These are phyloP conservation scores for Echeneis naucrates DNA, from an alignment of 2,797 vertebrate species.

Conservation along the genomic window DNA sequence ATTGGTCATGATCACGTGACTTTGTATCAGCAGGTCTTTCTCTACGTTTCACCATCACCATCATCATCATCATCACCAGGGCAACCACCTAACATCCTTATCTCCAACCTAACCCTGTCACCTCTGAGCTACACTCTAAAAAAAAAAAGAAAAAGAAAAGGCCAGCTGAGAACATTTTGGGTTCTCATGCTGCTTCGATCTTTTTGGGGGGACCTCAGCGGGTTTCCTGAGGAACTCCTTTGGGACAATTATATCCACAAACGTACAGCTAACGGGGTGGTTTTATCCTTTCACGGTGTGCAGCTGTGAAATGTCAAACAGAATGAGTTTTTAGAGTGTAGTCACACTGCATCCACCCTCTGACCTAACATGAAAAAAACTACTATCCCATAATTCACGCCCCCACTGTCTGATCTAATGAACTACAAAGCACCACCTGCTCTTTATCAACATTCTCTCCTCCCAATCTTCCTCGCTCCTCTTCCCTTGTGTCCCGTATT, in stretches of 20 bases:
- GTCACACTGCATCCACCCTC: constrained; percentile 12
- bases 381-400: constrained; percentile 1
- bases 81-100: constrained; percentile 3
- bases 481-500: constrained; percentile 44
- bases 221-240: constrained; percentile 19
- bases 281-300: not conserved
- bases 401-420: constrained; percentile 40
- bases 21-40: constrained; percentile 69
- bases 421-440: constrained; percentile 39
- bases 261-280: not conserved
- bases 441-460: constrained; percentile 61
- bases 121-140: constrained; percentile 60
- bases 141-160: constrained; percentile 33
- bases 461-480: constrained; percentile 55
- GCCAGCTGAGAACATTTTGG: not conserved
- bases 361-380: constrained; percentile 22
- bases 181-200: not conserved
- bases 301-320: not conserved
- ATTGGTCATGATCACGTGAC: constrained; percentile 7
- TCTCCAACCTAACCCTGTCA: constrained; percentile 7
- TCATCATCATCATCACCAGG: too few relatives aligned
- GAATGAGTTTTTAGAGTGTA: constrained; percentile 61
- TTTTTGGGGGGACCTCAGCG: constrained; percentile 5
- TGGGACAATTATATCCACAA: not conserved
- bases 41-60: constrained; percentile 38